Conservation (phyloP, 2,888 invertebrate species). For the Epistrophella euchroma region DNA sequence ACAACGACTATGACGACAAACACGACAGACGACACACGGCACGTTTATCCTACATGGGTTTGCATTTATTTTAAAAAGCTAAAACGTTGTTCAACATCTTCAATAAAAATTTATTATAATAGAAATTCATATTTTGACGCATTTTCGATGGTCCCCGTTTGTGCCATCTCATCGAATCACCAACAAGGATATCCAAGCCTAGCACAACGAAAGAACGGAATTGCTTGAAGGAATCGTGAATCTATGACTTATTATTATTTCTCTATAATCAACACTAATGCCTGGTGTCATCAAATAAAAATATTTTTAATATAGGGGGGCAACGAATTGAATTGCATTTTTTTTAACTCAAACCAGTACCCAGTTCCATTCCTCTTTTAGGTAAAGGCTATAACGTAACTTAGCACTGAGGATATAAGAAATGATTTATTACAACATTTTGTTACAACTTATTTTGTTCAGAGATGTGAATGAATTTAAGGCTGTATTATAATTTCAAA, state of each 20-base stretch:
- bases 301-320: background rate
- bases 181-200: conserved; percentile 4
- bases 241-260: conserved; percentile 49
- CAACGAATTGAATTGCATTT: background rate
- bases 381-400: no score
- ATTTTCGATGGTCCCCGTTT: conserved; percentile 19
- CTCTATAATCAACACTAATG: conserved; percentile 26
- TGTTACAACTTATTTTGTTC: no score
- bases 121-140: conserved; percentile 43
- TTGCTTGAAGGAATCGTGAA: conserved; percentile 34
- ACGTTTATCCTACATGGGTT: conserved; percentile 65
- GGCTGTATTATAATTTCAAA: no score
- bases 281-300: background rate
- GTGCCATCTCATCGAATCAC: conserved; percentile 1
- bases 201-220: conserved; percentile 42
- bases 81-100: conserved; percentile 25
- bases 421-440: no score
- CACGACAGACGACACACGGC: conserved; percentile 40
- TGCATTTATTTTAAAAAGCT: conserved; percentile 57
- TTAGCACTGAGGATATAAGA: no score
- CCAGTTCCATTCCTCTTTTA: no score
- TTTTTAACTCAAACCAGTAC: background rate
- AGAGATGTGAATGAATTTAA: no score
- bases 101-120: conserved; percentile 36
- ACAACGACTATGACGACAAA: conserved; percentile 25